Percentiles rank a stretch among this genome's conserved stretches.
These are phyloP conservation scores for Drosophila hawaiiensis DNA, from an alignment of 2,888 invertebrate genomes.

Conservation along the genomic window DNA sequence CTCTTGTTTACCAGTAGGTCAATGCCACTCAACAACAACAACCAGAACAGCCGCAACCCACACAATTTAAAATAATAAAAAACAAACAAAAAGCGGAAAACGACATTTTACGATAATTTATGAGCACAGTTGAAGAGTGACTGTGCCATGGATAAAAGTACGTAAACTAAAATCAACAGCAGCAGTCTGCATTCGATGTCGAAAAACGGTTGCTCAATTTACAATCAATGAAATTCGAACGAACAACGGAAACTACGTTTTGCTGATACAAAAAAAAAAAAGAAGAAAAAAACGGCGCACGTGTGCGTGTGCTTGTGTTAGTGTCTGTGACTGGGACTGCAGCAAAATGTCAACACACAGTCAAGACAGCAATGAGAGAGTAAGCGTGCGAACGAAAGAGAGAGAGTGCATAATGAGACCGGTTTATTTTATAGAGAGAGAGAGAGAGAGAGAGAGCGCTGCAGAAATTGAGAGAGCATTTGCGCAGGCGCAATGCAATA, in stretches of 20 bases:
- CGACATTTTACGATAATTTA: constrained; percentile 40
- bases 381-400: constrained; percentile 30
- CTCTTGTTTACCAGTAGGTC: constrained; percentile 64
- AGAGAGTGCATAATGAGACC: constrained; percentile 40
- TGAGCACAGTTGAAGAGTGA: constrained; percentile 44
- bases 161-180: constrained; percentile 3
- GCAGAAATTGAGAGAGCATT: constrained; percentile 34
- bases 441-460: constrained; percentile 3
- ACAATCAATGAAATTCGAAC: constrained; percentile 63
- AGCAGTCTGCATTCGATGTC: constrained; percentile 45
- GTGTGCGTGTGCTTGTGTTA: constrained; percentile 17
- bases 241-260: constrained; percentile 50
- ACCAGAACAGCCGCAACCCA: background rate
- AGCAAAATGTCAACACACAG: constrained; percentile 69
- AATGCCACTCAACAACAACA: constrained; percentile 56
- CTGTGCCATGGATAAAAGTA: constrained; percentile 53
- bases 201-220: constrained; percentile 47
- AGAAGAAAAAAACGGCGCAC: constrained; percentile 15
- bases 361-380: constrained; percentile 30
- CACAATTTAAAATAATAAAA: constrained; percentile 11
- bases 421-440: constrained; percentile 39
- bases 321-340: constrained; percentile 38
- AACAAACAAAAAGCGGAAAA: constrained; percentile 33
- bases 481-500: constrained; percentile 63
- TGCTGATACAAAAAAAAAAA: constrained; percentile 35